Percentiles rank a stretch among this genome's conserved stretches.
Conservation (phyloP, 1,140 invertebrate species). For the Thereuonema tuberculata region DNA sequence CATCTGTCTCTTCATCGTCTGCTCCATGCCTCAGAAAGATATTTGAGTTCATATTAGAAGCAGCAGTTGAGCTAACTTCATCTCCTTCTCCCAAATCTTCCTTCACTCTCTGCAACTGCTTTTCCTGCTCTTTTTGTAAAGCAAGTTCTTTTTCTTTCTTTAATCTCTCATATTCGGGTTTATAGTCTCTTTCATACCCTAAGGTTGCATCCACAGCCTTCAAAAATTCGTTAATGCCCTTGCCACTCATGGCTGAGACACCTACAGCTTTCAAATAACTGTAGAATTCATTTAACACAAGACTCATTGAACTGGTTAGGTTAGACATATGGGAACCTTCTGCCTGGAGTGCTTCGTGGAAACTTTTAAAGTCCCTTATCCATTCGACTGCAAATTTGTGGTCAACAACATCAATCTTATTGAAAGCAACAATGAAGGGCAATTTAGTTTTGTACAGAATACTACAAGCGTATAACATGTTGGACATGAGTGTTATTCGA, state of each 20-base stretch:
- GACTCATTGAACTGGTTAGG: conserved; percentile 78
- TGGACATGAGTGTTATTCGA: conserved; percentile 98
- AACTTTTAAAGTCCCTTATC: conserved; percentile 93
- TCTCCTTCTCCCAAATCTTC: too few species aligned
- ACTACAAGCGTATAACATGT: conserved; percentile 99
- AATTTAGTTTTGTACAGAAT: conserved; percentile 96
- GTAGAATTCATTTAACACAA: conserved; percentile 94
- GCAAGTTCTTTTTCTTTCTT: too few species aligned
- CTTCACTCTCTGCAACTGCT: too few species aligned
- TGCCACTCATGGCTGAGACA: conserved; percentile 68
- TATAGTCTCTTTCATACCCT: too few species aligned
- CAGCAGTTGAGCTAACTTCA: too few species aligned
- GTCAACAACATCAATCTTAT: conserved; percentile 84
- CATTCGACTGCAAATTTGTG: conserved; percentile 82
- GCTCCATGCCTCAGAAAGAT: too few species aligned
- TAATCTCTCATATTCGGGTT: too few species aligned
- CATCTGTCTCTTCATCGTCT: too few species aligned
- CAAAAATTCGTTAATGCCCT: conserved; percentile 37
- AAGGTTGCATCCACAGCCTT: conserved; percentile 30
- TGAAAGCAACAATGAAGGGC: conserved; percentile 91
- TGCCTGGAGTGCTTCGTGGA: conserved; percentile 74
- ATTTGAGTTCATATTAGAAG: too few species aligned
- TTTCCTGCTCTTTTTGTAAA: too few species aligned
- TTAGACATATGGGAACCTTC: conserved; percentile 77
- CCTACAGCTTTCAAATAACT: conserved; percentile 62